phyloP scores from a whole-genome alignment of 2,888 invertebrate genomes.

The Cecidostiba fungosa region DNA sequence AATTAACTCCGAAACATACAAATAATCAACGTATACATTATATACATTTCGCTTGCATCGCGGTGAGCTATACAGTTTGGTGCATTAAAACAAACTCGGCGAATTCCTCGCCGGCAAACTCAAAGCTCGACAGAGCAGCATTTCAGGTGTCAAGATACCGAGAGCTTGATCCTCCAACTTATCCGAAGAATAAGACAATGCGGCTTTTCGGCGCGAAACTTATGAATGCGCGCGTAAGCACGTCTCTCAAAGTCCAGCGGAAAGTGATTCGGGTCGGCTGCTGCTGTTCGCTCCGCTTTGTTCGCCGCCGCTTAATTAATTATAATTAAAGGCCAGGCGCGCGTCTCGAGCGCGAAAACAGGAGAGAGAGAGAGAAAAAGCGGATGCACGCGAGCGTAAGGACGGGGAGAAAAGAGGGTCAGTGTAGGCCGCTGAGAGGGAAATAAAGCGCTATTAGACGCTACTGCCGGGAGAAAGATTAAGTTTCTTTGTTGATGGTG shows the following conservation, averaged over 20 bases:
- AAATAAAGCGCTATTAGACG: slow-evolving; percentile 57
- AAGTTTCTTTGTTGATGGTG: slow-evolving; percentile 54
- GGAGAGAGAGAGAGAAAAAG: background rate
- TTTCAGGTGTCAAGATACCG: slow-evolving; percentile 38
- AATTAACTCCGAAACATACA: background rate
- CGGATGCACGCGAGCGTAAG: background rate
- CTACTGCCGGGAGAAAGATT: slow-evolving; percentile 37
- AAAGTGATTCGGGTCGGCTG: slow-evolving; percentile 47
- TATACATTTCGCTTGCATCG: background rate
- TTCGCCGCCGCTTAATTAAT: slow-evolving; percentile 69
- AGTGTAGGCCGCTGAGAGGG: slow-evolving; percentile 13
- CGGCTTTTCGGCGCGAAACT: slow-evolving; percentile 25
- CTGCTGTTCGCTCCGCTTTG: slow-evolving; percentile 55
- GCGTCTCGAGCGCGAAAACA: slow-evolving; percentile 47
- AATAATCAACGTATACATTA: background rate
- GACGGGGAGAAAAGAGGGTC: slow-evolving; percentile 17
- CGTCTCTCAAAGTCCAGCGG: slow-evolving; percentile 31
- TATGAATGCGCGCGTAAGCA: slow-evolving; percentile 22
- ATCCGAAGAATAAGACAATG: slow-evolving; percentile 46
- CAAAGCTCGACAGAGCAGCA: background rate
- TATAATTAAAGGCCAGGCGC: slow-evolving; percentile 69
- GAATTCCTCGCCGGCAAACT: slow-evolving; percentile 11
- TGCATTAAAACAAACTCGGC: slow-evolving; percentile 21
- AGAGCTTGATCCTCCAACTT: slow-evolving; percentile 20
- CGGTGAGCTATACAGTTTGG: background rate